These are phyloP conservation scores for Trachymyrmex cornetzi DNA, from an alignment of 1,140 invertebrate genomes.

Conservation along the genomic window DNA sequence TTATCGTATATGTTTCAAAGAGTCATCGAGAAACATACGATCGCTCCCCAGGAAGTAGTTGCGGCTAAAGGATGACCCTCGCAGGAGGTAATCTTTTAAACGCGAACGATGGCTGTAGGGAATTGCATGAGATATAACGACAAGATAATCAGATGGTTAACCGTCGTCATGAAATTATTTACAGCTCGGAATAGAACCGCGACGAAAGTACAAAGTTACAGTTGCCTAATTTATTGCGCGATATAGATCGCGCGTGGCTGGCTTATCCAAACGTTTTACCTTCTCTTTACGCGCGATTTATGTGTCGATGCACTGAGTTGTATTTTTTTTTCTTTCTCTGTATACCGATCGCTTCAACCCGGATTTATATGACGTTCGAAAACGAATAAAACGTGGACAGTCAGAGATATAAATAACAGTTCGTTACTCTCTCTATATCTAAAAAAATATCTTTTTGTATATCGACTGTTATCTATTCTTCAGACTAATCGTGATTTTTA, in stretches of 20 bases:
- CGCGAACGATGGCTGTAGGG: constrained; percentile 42
- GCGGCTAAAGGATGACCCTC: constrained; percentile 61
- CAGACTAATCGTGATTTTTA: not conserved
- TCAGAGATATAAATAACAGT: constrained; percentile 47
- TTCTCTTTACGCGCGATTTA: constrained; percentile 56
- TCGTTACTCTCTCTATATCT: constrained; percentile 18
- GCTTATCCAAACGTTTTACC: constrained; percentile 37
- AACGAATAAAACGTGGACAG: constrained; percentile 31
- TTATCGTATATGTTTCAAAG: constrained; percentile 63
- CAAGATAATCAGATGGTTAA: constrained; percentile 57
- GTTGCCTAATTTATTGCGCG: constrained; percentile 40
- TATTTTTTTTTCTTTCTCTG: constrained; percentile 18
- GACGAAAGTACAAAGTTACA: constrained; percentile 33
- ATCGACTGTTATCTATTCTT: constrained; percentile 15
- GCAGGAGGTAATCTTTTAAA: constrained; percentile 71
- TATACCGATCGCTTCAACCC: constrained; percentile 23
- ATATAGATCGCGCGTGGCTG: not conserved
- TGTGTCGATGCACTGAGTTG: constrained; percentile 14
- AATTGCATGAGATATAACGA: constrained; percentile 44
- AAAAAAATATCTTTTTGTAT: constrained; percentile 18
- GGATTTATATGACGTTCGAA: constrained; percentile 47
- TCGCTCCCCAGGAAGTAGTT: constrained; percentile 70
- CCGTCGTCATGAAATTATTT: constrained; percentile 13
- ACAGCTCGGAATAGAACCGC: not conserved
- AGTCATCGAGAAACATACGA: constrained; percentile 65